Percentiles rank a stretch among this genome's conserved stretches.
These are phyloP conservation scores for Holothuria glaberrima DNA, from an alignment of 35 echinoderm and acorn worm genomes.

Conservation along the genomic window DNA sequence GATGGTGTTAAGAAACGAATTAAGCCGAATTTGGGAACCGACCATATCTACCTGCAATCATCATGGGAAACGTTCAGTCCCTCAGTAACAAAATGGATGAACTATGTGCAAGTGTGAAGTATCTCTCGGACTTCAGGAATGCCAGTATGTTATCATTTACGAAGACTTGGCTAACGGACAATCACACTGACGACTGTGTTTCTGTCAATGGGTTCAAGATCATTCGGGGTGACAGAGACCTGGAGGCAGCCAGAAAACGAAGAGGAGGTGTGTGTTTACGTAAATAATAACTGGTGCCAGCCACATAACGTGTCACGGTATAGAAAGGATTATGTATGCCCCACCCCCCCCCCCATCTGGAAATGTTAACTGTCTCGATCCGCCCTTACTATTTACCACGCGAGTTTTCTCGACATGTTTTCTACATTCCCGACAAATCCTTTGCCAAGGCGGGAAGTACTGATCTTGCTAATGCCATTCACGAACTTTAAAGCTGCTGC, in stretches of 20 bases:
- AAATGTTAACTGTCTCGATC: background rate
- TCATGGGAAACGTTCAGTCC: no score
- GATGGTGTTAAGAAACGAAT: conserved; percentile 63
- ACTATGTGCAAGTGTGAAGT: conserved; percentile 50
- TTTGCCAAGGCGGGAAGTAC: conserved; percentile 1
- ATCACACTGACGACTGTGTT: conserved; percentile 36
- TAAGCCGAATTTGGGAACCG: conserved; percentile 33
- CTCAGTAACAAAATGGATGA: conserved; percentile 72
- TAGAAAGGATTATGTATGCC: background rate
- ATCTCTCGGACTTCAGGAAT: conserved; percentile 11
- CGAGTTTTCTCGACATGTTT: background rate
- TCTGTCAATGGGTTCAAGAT: conserved; percentile 30
- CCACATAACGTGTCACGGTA: background rate
- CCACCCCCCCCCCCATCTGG: background rate
- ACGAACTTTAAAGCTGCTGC: conserved; percentile 1
- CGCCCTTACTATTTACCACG: no score
- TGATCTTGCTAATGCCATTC: background rate
- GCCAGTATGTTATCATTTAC: conserved; percentile 51
- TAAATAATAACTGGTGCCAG: background rate
- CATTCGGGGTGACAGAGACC: background rate
- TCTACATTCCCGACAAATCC: background rate
- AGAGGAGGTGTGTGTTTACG: background rate
- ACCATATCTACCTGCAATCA: conserved; percentile 64
- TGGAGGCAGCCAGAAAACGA: background rate
- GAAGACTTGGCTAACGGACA: conserved; percentile 63